Evolutionary conservation across 2,888 invertebrate species (phyloP).

Genomic region (Pimpla rufipes): DNA sequence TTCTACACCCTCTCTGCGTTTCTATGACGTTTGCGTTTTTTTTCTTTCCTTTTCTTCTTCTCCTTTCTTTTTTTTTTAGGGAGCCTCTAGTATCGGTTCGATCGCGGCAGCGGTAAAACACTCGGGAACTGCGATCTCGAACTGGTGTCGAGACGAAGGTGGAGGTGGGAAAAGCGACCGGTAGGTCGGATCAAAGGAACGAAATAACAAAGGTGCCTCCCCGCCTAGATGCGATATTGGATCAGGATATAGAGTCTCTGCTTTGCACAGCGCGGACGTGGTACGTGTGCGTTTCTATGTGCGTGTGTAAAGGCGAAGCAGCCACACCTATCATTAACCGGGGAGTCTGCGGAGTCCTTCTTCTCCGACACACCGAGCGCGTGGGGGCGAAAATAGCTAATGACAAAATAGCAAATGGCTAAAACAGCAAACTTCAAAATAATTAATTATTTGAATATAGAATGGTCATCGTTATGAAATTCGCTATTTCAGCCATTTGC

Average conservation of each 20-base stretch:
- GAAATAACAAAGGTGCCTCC: conserved; percentile 76
- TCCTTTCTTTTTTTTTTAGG: conserved; percentile 31
- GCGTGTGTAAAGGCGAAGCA: too few relatives aligned
- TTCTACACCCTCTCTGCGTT: conserved; percentile 39
- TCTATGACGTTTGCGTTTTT: conserved; percentile 68
- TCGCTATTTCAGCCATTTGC: too few relatives aligned
- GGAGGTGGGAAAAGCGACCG: conserved; percentile 45
- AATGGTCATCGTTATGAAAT: too few relatives aligned
- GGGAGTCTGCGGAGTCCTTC: background rate
- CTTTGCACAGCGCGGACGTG: background rate
- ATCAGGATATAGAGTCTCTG: conserved; percentile 47
- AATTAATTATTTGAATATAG: too few relatives aligned
- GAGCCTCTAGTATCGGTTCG: conserved; percentile 44
- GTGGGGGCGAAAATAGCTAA: too few relatives aligned
- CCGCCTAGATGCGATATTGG: conserved; percentile 63
- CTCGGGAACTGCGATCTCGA: conserved; percentile 33
- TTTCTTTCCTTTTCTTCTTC: conserved; percentile 39
- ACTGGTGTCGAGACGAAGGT: conserved; percentile 47
- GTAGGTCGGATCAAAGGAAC: conserved; percentile 74
- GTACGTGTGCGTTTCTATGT: conserved; percentile 6
- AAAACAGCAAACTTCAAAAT: too few relatives aligned
- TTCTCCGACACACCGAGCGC: too few relatives aligned
- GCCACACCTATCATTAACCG: background rate
- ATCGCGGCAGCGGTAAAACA: conserved; percentile 59
- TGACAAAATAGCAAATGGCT: too few relatives aligned